Percentiles rank a stretch among this genome's conserved stretches.
These are phyloP conservation scores for Oceanites oceanicus DNA, from an alignment of 2,113 vertebrate species.

Conservation along the genomic window DNA sequence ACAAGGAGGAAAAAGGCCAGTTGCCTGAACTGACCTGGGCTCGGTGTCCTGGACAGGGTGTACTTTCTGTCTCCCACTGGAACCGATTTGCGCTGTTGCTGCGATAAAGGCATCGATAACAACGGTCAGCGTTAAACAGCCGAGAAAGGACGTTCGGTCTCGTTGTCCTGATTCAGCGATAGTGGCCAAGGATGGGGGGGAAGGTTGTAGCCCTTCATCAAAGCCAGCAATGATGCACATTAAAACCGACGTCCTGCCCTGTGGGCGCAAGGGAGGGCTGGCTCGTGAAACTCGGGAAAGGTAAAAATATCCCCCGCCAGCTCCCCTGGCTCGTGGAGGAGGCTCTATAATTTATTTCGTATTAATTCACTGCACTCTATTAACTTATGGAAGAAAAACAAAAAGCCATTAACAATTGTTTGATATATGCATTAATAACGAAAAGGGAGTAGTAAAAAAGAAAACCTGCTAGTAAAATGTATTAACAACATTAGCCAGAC, in stretches of 20 bases:
- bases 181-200: background rate
- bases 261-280: background rate
- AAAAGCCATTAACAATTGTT: background rate
- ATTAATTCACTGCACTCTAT: background rate
- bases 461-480: background rate
- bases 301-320: background rate
- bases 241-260: background rate
- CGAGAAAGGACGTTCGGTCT: background rate
- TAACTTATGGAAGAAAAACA: background rate
- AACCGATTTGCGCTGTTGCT: background rate
- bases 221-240: background rate
- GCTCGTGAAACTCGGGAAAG: background rate
- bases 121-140: background rate
- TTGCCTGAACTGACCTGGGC: background rate
- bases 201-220: background rate
- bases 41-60: background rate
- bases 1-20: background rate
- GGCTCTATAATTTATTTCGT: background rate
- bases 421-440: background rate
- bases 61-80: background rate
- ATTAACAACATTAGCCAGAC: background rate
- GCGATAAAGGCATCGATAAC: background rate
- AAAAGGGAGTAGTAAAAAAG: background rate
- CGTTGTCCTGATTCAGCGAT: background rate
- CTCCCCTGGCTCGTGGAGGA: background rate